Evolutionary conservation across 2,888 invertebrate genomes (phyloP), one percentile per base, ranked within the genome.

Genomic region (Lamproptera curius): DNA sequence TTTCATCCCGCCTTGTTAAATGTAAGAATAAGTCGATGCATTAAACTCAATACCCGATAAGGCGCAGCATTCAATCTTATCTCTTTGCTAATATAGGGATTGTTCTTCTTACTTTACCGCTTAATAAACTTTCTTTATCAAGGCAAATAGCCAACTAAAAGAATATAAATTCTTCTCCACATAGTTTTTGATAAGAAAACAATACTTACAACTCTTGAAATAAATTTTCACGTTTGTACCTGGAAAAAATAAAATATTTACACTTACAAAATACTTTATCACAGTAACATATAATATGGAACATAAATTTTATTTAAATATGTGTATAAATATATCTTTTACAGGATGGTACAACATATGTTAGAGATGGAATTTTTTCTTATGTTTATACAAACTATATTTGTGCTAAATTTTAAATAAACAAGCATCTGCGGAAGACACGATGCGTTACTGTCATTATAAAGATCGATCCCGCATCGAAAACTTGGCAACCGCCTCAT

Each of bases 391-490:
- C n/a, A n/a, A n/a, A n/a, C n/a, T n/a, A n/a, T n/a, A n/a, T n/a
- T n/a, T n/a, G n/a, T n/a, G n/a, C n/a, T n/a, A n/a, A n/a, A n/a
- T n/a, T n/a, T n/a, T n/a, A n/a, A n/a, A n/a, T n/a, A n/a, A n/a
- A n/a, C n/a, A n/a, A n/a, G n/a, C n/a, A n/a, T n/a, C 48, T 48
- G 48, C 48, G 28, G 39, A 43, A 16, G 17, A 26, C 34, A 42
- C 42, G 42, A 39, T 34, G 38, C 31, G 15, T 42, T 26, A 11
- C 38, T 39, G 39, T 43, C 38, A 48, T 42, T 43, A 16, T 13
- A 26, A 33, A 47, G 42, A 43, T 42, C 48, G 48, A 48, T 48
- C 42, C 42, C 31, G 13, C n/a, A 11, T 28, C 9, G 39, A 43
- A 16, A 47, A 47, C 26, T 48, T 48, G 48, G 48, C 48, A 48